Evolutionary conservation across 2,888 invertebrate species (phyloP).

Genomic region (Idaea straminata): DNA sequence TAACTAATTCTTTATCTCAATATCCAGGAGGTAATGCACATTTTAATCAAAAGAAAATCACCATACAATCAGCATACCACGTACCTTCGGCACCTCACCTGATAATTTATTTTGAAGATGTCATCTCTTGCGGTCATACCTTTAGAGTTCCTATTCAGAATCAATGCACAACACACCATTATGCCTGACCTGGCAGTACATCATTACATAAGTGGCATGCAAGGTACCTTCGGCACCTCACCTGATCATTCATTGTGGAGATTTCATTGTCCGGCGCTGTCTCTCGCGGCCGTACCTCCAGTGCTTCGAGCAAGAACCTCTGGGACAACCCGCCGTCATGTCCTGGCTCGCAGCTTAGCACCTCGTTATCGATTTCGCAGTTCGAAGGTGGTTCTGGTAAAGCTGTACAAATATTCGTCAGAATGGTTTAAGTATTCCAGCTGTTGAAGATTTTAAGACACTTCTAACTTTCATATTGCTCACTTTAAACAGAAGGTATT

Average conservation of each 20-base stretch:
- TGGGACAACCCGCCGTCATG: conserved; percentile 91
- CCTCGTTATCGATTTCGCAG: conserved; percentile 86
- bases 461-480: too few species aligned
- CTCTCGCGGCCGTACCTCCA: conserved; percentile 81
- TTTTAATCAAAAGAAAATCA: too few species aligned
- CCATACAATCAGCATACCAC: too few species aligned
- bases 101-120: too few species aligned
- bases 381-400: conserved; percentile 88
- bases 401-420: conserved; percentile 65
- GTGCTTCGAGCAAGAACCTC: conserved; percentile 89
- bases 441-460: too few species aligned
- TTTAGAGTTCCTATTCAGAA: too few species aligned
- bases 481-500: too few species aligned
- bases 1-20: too few species aligned
- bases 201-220: conserved; percentile 18
- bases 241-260: conserved; percentile 84
- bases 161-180: not conserved
- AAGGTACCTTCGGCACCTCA: conserved; percentile 53
- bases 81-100: too few species aligned
- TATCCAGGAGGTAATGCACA: too few species aligned
- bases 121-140: too few species aligned
- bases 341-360: conserved; percentile 87
- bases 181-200: conserved; percentile 7
- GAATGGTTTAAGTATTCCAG: too few species aligned
- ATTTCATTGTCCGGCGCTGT: conserved; percentile 78